Evolutionary conservation across 2,113 vertebrate species (phyloP), one percentile per base, ranked within the genome.

Genomic region (Beaufortia kweichowensis): DNA sequence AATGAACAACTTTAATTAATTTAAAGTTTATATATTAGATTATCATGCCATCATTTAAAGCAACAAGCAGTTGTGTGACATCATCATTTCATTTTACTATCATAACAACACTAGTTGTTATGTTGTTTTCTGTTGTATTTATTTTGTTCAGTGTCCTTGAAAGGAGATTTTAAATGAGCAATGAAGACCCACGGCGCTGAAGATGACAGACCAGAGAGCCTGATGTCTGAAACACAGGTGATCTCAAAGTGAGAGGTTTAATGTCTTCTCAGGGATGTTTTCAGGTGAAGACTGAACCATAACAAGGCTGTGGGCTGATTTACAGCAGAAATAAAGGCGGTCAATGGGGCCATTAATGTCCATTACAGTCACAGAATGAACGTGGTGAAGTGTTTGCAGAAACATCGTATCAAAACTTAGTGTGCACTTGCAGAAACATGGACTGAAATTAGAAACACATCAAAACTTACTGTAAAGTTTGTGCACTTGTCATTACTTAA

Each of bases 261-360:
- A 53, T 53, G 48, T 53, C 19, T 21, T 19, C 19, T 53, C 48
- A 53, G 48, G 48, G 61, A 39, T 4, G 1, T 41, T 41, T 64
- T 14, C 33, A 24, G n/a, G 21, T 41, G n/a, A 64, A 41, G n/a
- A 15, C 4, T 41, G 61, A 64, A 12, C 61, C 33, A 41, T 41
- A 64, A 41, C 21, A 64, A 41, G 61, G 10, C n/a, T 53, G 48
- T 9, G 48, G 23, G 62, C 2, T 64, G 62, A 64, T 41, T 24
- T 41, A 64, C 62, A 14, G n/a, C 15, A 4, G 62, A 64, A 41
- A 41, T 64, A 64, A 64, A 39, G 35, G 62, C 7, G 33, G 33
- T 14, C 21, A 41, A 39, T 6, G 21, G 21, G n/a, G 14, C n/a
- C 33, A 41, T 64, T 41, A 24, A 41, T 41, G 33, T 15, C 60